Conservation (phyloP, 2,888 invertebrate species). For the Dicyrtoma fusca region DNA sequence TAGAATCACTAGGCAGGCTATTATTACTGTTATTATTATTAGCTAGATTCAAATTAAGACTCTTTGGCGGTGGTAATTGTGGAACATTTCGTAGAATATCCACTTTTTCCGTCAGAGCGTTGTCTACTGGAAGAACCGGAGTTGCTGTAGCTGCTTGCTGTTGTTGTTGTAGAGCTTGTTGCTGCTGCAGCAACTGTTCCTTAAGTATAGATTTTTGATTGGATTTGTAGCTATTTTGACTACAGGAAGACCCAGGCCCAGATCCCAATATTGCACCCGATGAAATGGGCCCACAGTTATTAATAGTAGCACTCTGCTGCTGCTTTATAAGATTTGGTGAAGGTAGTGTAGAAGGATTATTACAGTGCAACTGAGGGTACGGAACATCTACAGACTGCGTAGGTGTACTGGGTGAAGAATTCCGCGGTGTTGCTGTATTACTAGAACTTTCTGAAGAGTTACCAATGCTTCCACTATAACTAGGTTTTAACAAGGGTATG, state of each 20-base stretch:
- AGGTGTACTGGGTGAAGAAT: constrained; percentile 54
- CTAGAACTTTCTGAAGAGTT: constrained; percentile 56
- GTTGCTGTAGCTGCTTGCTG: constrained; percentile 31
- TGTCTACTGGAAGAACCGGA: constrained; percentile 46
- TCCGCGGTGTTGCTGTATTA: constrained; percentile 52
- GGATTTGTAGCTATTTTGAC: no score
- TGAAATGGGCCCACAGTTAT: no score
- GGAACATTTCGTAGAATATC: constrained; percentile 25
- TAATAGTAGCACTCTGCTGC: no score
- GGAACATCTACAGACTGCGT: constrained; percentile 53
- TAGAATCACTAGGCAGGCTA: no score
- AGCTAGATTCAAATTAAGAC: no score
- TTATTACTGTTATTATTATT: no score
- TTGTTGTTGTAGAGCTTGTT: no score
- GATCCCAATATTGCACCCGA: no score
- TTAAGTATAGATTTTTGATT: constrained; percentile 49
- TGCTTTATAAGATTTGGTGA: no score
- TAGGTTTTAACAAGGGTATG: constrained; percentile 23
- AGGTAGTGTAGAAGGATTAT: not conserved
- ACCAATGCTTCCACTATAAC: constrained; percentile 34
- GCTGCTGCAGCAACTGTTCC: constrained; percentile 43
- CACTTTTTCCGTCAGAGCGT: constrained; percentile 45
- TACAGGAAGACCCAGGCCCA: no score
- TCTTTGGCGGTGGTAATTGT: not conserved
- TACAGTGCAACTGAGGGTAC: constrained; percentile 41